phyloP scores from a whole-genome alignment of 2,888 invertebrate species.

The Muschampia plurimacula region DNA sequence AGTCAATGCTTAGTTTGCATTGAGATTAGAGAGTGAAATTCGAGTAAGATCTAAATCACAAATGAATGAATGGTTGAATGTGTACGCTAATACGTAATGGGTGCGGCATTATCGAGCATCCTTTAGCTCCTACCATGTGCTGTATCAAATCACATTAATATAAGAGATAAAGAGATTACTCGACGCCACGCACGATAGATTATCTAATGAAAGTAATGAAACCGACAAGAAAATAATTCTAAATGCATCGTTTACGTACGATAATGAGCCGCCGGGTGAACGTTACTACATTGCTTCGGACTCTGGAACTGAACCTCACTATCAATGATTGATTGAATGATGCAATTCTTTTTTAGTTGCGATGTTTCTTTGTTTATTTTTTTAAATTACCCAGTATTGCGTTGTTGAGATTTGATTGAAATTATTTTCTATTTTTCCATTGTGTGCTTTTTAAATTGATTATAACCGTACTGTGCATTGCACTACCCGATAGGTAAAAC shows the following conservation, averaged over 20 bases:
- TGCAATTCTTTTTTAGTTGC: slow-evolving; percentile 22
- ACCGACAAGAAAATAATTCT: slow-evolving; percentile 38
- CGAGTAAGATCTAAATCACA: slow-evolving; percentile 44
- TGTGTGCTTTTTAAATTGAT: too few relatives aligned
- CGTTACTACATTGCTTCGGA: slow-evolving; percentile 16
- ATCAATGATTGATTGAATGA: slow-evolving; percentile 32
- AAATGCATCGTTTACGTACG: slow-evolving; percentile 29
- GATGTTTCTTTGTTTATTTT: slow-evolving; percentile 18
- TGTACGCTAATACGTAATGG: slow-evolving; percentile 50
- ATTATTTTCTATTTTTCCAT: neutral
- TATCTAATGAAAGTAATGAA: slow-evolving; percentile 42
- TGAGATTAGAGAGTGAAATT: slow-evolving; percentile 9
- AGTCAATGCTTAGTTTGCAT: too few relatives aligned
- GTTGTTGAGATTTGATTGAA: neutral
- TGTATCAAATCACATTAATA: slow-evolving; percentile 69
- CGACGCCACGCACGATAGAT: slow-evolving; percentile 45
- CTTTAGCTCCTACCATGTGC: slow-evolving; percentile 61
- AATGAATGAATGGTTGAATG: slow-evolving; percentile 51
- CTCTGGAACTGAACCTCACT: slow-evolving; percentile 6
- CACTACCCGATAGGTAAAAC: too few relatives aligned
- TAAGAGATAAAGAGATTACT: slow-evolving; percentile 54
- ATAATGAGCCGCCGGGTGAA: slow-evolving; percentile 26
- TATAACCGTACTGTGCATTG: too few relatives aligned
- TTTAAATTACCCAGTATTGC: neutral
- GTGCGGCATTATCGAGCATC: slow-evolving; percentile 58